A percentile compares a stretch with the other conserved stretches of the same genome.
phyloP scores from a whole-genome alignment of 2,797 vertebrate species.

The Onychomys torridus region DNA sequence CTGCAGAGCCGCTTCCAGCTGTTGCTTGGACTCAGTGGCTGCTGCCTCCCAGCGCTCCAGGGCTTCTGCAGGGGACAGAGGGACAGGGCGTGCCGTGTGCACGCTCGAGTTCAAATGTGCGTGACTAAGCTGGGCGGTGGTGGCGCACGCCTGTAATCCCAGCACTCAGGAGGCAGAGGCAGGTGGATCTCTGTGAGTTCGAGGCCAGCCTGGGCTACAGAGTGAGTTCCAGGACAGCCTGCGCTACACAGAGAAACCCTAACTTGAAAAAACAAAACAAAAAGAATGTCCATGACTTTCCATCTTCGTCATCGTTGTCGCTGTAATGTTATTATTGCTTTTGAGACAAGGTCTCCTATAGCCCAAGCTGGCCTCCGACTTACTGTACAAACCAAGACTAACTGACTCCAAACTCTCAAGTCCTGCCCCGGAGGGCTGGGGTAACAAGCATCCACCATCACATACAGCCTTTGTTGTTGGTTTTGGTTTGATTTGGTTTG shows the following conservation, averaged over 20 bases:
- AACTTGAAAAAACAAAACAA: neutral
- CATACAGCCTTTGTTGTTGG: neutral
- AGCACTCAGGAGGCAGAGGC: neutral
- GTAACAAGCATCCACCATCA: neutral
- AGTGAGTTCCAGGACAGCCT: neutral
- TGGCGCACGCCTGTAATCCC: neutral
- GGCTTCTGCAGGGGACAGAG: constrained; percentile 59
- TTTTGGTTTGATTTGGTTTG: neutral
- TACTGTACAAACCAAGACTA: neutral
- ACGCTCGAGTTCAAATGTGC: neutral
- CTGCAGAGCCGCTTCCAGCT: constrained; percentile 38
- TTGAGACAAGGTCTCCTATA: neutral
- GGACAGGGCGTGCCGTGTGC: neutral
- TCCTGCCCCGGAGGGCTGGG: neutral
- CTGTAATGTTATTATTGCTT: neutral
- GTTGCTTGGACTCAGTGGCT: neutral
- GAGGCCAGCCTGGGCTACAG: neutral
- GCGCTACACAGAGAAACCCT: neutral
- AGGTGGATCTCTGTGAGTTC: neutral
- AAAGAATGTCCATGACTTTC: neutral
- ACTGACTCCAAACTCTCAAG: neutral
- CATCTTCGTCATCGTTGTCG: neutral
- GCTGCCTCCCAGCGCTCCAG: constrained; percentile 67
- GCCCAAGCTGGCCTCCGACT: neutral
- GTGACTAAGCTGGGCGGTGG: neutral